These are phyloP conservation scores for Australoheros scitulus DNA, from an alignment of 2,113 vertebrate species.

Conservation along the genomic window DNA sequence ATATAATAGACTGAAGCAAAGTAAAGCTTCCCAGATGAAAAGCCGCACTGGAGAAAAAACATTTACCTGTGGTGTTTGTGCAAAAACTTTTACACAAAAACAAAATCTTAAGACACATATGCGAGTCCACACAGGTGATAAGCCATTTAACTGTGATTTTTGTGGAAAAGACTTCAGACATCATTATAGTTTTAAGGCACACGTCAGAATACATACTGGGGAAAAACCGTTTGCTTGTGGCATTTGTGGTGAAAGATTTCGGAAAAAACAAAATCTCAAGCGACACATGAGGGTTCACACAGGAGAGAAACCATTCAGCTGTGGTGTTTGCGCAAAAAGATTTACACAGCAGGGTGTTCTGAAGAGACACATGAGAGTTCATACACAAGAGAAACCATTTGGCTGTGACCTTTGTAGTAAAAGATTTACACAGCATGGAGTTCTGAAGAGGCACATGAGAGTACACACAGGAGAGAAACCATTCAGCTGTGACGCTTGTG, in stretches of 20 bases:
- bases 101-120: slow-evolving; percentile 4
- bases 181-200: slow-evolving; percentile 4
- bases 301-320: not conserved
- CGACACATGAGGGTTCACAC: not conserved
- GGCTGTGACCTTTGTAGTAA: not conserved
- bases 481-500: not conserved
- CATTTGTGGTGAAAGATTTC: slow-evolving; percentile 1
- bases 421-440: not conserved
- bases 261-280: slow-evolving; percentile 10
- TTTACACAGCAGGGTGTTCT: not conserved
- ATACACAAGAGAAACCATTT: not conserved
- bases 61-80: slow-evolving; percentile 7
- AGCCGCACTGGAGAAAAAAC: not conserved
- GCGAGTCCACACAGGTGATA: slow-evolving; percentile 2
- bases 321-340: not conserved
- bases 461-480: not conserved
- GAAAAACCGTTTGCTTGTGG: not conserved
- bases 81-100: not conserved
- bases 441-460: not conserved
- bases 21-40: not conserved
- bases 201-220: not conserved
- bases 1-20: not conserved
- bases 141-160: slow-evolving; percentile 10
- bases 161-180: slow-evolving; percentile 6
- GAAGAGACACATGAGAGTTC: slow-evolving; percentile 6